Base-by-base conservation (phyloP, 2,113 vertebrate genomes). In the Crotalus horridus region DNA sequence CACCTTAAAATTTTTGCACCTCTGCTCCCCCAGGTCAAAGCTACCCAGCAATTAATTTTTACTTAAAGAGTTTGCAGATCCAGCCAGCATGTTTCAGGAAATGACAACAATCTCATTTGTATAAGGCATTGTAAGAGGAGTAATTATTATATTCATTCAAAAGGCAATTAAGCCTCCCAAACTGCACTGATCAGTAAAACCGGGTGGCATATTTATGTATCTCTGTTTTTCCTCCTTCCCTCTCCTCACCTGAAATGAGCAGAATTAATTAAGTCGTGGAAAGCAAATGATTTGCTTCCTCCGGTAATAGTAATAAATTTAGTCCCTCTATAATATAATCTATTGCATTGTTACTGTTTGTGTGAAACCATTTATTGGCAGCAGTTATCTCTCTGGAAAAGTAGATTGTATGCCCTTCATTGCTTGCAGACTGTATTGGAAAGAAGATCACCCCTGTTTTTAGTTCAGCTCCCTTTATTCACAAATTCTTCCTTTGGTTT, bases 231-330 rank as follows among this genome's bases (percentile, higher is more conserved):
- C 24, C 90, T 3, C 91, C 2, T 81, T 74, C 69, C 69, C 20
- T 1, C 29, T 17, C 0, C 21, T 91, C 93, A 92, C 93, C 9
- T 3, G 4, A 95, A 96, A 92, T 59, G 13, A 48, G 93, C 55
- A 85, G 92, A 59, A 95, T 91, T 58, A 91, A 43, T 94, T 85
- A 95, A 92, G 90, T 64, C 90, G 85, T n/a, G 58, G 95, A 93
- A 85, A 89, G 88, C 89, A 96, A 94, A 92, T 88, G 43, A 46
- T 91, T 94, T 93, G 85, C 92, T 92, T 93, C 90, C 92, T 92
- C 55, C 92, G 91, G 6, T 93, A 95, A 94, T 69, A 93, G 88
- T 90, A 94, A 90, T 93, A 90, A 90, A 94, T 94, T 86, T 88
- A 88, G 43, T 88, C 53, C 29, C 54, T 93, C 59, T 85, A 92